Evolutionary conservation across 2,888 invertebrate species (phyloP), one percentile per base, ranked within the genome.

Genomic region (Drosophila nr. medialis): DNA sequence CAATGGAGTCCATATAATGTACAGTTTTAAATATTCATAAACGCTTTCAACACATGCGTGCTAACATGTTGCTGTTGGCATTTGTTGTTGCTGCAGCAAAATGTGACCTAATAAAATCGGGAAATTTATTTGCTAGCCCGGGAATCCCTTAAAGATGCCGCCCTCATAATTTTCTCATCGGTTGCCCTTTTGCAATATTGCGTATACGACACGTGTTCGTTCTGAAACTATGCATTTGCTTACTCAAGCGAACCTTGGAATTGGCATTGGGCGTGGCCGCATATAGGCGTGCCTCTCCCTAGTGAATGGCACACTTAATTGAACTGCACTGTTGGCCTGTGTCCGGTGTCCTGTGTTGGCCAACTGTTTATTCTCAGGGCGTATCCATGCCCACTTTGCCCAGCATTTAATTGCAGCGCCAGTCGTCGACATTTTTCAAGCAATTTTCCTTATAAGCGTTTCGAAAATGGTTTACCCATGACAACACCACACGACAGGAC

Each of bases 31-130:
- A 74, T 77, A 74, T 83, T 74, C 80, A 82, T 74, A 72, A 80
- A 80, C 74, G 64, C 64, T 74, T 85, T 80, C 65, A 77, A 67
- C 71, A 80, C 86, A 84, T 71, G 77, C 77, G 58, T 72, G 80
- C 50, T 8, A 4, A 32, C 32, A 32, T 10, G 49, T 2, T 55
- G 45, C 1, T 13, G 38, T 8, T 59, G 54, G 18, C 51, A 50
- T 11, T 42, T 61, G 38, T 27, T 50, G 40, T 18, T 24, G 38
- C 45, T 15, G 40, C 21, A 18, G 11, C 40, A 45, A 59, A 65
- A 62, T 71, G 65, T 40, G 70, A 64, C 29, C 72, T 62, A 61
- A 67, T 72, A 76, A 77, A 77, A 62, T 66, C 21, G 63, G 29
- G 50, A 72, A 67, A 72, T 64, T 77, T 77, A 76, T 77, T 77